These are phyloP conservation scores for Hydra vulgaris DNA, from an alignment of 30 jellyfish, hydroid and myxozoan genomes.

Conservation along the genomic window DNA sequence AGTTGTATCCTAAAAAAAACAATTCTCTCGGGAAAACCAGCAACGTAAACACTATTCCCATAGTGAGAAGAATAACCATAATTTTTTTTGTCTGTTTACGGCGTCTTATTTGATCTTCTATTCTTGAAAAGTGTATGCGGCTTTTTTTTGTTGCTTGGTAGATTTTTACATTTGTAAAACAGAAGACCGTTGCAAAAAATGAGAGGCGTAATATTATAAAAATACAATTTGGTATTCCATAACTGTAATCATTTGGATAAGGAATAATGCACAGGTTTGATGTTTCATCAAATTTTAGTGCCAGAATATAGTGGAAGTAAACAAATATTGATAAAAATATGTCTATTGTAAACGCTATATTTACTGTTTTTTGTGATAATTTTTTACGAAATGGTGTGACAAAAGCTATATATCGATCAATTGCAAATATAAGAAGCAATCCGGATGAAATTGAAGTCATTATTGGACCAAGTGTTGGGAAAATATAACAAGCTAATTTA, in stretches of 20 bases:
- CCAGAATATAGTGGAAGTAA: slow-evolving; percentile 21
- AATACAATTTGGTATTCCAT: slow-evolving; percentile 21
- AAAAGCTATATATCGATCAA: slow-evolving; percentile 26
- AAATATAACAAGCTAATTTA: slow-evolving; percentile 12
- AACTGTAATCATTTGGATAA: not conserved
- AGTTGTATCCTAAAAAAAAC: slow-evolving; percentile 29
- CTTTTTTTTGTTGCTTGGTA: not conserved
- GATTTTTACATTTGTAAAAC: slow-evolving; percentile 9
- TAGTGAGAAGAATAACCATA: slow-evolving; percentile 29
- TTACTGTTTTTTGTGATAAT: not conserved
- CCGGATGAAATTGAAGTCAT: slow-evolving; percentile 27
- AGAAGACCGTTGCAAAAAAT: slow-evolving; percentile 4
- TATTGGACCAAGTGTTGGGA: slow-evolving; percentile 34
- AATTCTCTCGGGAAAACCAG: slow-evolving; percentile 80
- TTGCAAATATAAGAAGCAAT: slow-evolving; percentile 20
- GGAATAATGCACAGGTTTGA: slow-evolving; percentile 2
- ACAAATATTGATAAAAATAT: not conserved
- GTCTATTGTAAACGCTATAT: not conserved
- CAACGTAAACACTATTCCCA: slow-evolving; percentile 46
- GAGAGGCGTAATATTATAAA: slow-evolving; percentile 9
- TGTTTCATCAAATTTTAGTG: not conserved
- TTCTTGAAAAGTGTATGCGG: not conserved
- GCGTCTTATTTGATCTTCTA: not conserved
- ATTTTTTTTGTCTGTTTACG: slow-evolving; percentile 42
- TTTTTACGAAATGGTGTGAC: slow-evolving; percentile 26